Base-by-base conservation (phyloP, 92 coral and sea anemone genomes). In the Blastomussa wellsi region DNA sequence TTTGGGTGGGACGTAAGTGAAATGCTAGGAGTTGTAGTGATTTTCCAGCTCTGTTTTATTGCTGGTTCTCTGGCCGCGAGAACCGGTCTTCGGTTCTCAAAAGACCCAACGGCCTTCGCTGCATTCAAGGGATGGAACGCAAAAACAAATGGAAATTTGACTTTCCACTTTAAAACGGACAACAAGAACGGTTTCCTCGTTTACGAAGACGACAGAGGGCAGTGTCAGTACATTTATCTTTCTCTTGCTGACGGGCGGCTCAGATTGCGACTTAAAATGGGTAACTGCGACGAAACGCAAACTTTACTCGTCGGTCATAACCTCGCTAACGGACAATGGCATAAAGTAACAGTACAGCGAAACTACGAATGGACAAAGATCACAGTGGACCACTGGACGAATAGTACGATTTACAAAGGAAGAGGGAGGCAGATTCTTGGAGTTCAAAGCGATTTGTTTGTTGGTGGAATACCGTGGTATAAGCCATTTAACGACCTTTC, bases 121-220 rank as follows among this genome's bases (percentile, higher is more conserved):
- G 90, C 76, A 42, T 91, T 66, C 79, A 91, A 64, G 35, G 82
- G 90, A 59, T 91, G 94, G 94, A 88, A 91, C 85, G 81, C 88
- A 28, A 88, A 82, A 29, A 88, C 79, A 13, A 88, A 42, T 33
- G 94, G 90, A 9, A 88, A 74, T 15, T 20, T 91, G 72, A 77
- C 72, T 31, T 91, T 91, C 41, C 79, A 88, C 47, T 91, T 91
- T 74, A 88, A 60, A 60, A 88, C 94, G 64, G 51, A 57, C 38
- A 88, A 82, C 42, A 28, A 69, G 15, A 91, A 85, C 36, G 91
- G 88, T 3, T 77, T 91, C 9, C 84, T 91, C 22, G 60, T 83
- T 44, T 91, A 91, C 72, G 87, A 88, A 74, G 94, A 91, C 72
- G 90, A 91, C 66, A 85, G 74, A 20, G 92, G 94, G 19, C 79